Evolutionary conservation across 1,140 invertebrate species (phyloP), one percentile per base, ranked within the genome.

Genomic region (Papilio polytes): DNA sequence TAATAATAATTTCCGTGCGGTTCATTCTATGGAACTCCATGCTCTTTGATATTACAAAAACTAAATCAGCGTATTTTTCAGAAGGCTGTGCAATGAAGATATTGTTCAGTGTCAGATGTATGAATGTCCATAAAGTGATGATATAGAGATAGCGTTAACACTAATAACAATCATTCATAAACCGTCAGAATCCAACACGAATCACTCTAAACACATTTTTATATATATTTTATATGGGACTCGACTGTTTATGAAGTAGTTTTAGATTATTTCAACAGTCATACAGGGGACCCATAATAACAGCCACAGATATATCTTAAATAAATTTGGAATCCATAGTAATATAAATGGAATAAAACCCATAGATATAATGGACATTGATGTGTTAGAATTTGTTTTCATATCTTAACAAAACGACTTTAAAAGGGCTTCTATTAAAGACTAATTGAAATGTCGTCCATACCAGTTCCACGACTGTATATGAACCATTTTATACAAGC

Each of bases 1-100:
- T 18, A 18, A 77, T 51, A 18, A 13, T 20, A 36, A 13, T 4
- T 53, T 59, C 22, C 26, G 53, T 78, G 53, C 53, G 36, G 53
- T 81, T 53, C 66, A 26, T 51, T 63, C 74, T 41, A 81, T 84
- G 81, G 31, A 74, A 78, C 31, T 36, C 53, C 83, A 79, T 88
- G 92, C 94, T 95, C 91, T 95, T 95, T 94, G 88, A 95, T 95
- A 94, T 95, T 95, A 95, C 94, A 94, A 94, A 88, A 92, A 92
- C 94, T 95, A 88, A 88, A 83, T 88, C 86, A 88, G 92, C 91
- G 88, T 89, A 90, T 90, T 92, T 93, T 94, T 89, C 92, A 93
- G 92, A 94, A 87, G 94, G 94, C 94, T 94, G 94, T 94, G 92
- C 90, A 90, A 93, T 91, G 91, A 92, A 91, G 91, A 93, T 90